A percentile compares a stretch with the other conserved stretches of the same genome.
Evolutionary conservation across 2,113 vertebrate species (phyloP).

Genomic region (Phaethon lepturus): DNA sequence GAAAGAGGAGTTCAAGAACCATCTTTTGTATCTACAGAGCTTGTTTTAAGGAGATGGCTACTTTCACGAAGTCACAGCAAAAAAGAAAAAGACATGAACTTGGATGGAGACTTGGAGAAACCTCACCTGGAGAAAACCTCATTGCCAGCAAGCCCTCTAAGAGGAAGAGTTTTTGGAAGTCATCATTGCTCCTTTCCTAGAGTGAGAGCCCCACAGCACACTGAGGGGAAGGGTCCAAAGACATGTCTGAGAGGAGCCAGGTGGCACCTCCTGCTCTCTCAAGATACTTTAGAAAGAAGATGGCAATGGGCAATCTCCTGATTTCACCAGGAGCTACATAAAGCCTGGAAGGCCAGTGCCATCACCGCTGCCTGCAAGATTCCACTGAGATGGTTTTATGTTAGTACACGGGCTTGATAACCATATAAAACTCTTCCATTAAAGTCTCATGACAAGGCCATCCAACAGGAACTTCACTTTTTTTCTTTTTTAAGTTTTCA

Average conservation of each 20-base stretch:
- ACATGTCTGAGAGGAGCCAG: not conserved
- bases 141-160: not conserved
- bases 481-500: not conserved
- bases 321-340: not conserved
- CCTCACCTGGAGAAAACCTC: not conserved
- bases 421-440: not conserved
- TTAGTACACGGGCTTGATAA: not conserved
- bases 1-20: not conserved
- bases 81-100: not conserved
- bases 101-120: not conserved
- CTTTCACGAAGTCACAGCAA: not conserved
- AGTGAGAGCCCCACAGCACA: not conserved
- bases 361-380: not conserved
- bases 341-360: not conserved
- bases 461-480: not conserved
- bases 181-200: not conserved
- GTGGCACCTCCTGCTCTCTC: not conserved
- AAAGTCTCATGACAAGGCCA: not conserved
- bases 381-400: not conserved
- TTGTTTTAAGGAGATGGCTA: not conserved
- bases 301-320: rapidly evolving
- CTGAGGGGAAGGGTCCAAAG: not conserved
- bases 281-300: not conserved
- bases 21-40: not conserved
- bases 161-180: not conserved